A percentile compares a stretch with the other conserved stretches of the same genome.
Evolutionary conservation across 2,797 vertebrate genomes (phyloP).

Genomic region (Sebastolobus altivelis): DNA sequence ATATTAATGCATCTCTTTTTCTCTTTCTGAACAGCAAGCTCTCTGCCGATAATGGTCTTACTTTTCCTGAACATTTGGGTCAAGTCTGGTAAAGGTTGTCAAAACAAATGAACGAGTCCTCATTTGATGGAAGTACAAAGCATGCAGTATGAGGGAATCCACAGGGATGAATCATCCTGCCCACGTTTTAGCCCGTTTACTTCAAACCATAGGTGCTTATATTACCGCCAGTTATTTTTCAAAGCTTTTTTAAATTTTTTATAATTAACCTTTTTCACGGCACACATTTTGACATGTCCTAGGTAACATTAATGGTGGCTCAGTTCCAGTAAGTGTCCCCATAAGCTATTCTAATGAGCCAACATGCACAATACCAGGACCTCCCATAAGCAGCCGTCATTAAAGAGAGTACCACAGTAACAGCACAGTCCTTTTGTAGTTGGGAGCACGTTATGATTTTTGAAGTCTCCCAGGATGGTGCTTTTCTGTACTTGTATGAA

Average conservation of each 20-base stretch:
- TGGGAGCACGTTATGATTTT: neutral
- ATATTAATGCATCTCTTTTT: conserved; percentile 87
- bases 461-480: neutral
- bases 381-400: rapidly evolving
- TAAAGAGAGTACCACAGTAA: too few relatives aligned
- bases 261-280: neutral
- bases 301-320: neutral
- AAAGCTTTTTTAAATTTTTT: neutral
- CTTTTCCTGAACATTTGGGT: conserved; percentile 85
- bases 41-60: conserved; percentile 83
- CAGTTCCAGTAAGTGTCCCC: too few relatives aligned
- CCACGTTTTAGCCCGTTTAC: conserved; percentile 24
- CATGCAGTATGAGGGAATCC: neutral
- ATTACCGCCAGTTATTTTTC: neutral
- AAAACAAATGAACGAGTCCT: conserved; percentile 54
- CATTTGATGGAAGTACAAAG: conserved; percentile 55
- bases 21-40: conserved; percentile 88
- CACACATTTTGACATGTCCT: neutral
- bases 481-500: neutral
- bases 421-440: too few relatives aligned
- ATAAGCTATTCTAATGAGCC: too few relatives aligned
- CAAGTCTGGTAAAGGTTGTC: conserved; percentile 85
- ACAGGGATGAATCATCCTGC: neutral
- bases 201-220: neutral
- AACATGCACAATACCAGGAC: too few relatives aligned